Percentiles rank a stretch among this genome's conserved stretches.
Conservation (phyloP, 2,113 vertebrate species). For the Macaca nemestrina region DNA sequence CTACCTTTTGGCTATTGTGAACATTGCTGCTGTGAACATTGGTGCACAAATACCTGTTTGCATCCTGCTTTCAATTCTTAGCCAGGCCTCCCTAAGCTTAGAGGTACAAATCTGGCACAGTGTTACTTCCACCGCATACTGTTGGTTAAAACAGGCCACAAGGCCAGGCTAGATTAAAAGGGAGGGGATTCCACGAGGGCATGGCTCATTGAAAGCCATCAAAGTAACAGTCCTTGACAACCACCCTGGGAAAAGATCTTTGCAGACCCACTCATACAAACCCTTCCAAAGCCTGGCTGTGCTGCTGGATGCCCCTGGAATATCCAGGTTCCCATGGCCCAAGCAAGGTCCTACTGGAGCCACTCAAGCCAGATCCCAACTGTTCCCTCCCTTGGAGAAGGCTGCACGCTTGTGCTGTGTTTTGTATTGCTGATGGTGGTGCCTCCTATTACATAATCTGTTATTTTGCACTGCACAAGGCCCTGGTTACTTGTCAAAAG, state of each 20-base stretch:
- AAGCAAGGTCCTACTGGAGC: rapidly evolving
- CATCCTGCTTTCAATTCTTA: neutral
- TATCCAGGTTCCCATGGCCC: neutral
- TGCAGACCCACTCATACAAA: neutral
- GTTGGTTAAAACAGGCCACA: neutral
- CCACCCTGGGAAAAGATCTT: neutral
- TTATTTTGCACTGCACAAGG: slow-evolving; percentile 60
- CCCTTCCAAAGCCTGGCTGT: rapidly evolving
- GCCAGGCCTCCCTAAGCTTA: neutral
- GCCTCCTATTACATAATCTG: slow-evolving; percentile 73
- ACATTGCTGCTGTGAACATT: rapidly evolving
- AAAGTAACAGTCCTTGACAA: neutral
- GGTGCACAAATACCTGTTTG: neutral
- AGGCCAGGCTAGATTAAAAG: neutral
- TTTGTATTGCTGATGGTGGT: neutral
- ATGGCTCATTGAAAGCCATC: neutral
- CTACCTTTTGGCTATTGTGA: neutral
- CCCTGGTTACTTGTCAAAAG: slow-evolving; percentile 75
- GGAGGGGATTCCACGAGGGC: rapidly evolving
- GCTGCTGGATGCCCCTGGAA: rapidly evolving
- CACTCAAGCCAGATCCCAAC: neutral
- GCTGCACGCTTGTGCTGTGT: neutral
- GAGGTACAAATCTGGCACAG: no score
- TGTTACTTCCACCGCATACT: neutral
- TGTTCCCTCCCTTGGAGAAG: neutral